A percentile compares a stretch with the other conserved stretches of the same genome.
phyloP scores from a whole-genome alignment of 1,140 invertebrate species.

The Drosophila leontia region DNA sequence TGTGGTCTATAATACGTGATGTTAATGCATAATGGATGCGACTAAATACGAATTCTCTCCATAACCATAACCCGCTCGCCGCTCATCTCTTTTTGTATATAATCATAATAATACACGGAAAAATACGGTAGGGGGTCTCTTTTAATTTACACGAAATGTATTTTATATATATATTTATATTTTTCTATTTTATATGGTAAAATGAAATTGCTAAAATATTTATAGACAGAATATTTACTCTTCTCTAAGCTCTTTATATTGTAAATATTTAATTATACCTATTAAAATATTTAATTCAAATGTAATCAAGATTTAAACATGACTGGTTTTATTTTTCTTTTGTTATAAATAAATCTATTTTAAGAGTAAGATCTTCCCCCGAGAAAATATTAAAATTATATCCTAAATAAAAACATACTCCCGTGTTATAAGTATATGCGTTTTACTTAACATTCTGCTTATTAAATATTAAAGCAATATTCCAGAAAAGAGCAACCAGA shows the following conservation, averaged over 20 bases:
- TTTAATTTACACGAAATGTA: background rate
- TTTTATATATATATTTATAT: too few relatives aligned
- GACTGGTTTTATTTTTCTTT: background rate
- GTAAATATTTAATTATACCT: background rate
- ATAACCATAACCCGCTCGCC: constrained; percentile 25
- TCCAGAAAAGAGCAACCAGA: background rate
- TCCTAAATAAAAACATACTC: background rate
- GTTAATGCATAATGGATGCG: constrained; percentile 59
- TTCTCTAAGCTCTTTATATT: background rate
- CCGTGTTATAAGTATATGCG: too few relatives aligned
- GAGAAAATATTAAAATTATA: background rate
- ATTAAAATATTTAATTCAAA: background rate
- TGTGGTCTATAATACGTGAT: constrained; percentile 60
- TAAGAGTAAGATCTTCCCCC: too few relatives aligned
- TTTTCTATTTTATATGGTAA: too few relatives aligned
- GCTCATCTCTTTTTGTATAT: background rate
- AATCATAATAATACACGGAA: background rate
- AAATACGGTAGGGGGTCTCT: background rate
- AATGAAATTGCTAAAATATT: background rate
- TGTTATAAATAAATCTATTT: too few relatives aligned
- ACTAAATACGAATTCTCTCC: constrained; percentile 42
- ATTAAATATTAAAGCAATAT: constrained; percentile 11
- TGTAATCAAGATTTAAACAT: background rate
- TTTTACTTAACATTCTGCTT: background rate
- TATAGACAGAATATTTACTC: background rate